Percentiles rank a stretch among this genome's conserved stretches.
These are phyloP conservation scores for Mythimna pallens DNA, from an alignment of 2,888 invertebrate genomes.

Conservation along the genomic window DNA sequence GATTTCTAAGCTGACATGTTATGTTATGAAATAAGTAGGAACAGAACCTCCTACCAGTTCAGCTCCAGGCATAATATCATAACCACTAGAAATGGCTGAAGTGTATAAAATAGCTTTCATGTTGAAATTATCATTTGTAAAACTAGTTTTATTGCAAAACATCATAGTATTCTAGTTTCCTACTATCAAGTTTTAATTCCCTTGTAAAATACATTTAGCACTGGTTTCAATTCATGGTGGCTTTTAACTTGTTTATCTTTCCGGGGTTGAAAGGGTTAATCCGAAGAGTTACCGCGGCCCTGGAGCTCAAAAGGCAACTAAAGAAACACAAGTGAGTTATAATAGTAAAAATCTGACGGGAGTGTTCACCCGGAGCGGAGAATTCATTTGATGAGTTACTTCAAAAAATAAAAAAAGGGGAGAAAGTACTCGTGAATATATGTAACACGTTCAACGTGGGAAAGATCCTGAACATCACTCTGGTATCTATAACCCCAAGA, in stretches of 20 bases:
- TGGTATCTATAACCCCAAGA: too few relatives aligned
- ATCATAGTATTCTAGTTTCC: conserved; percentile 12
- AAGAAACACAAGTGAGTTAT: too few relatives aligned
- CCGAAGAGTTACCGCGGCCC: too few relatives aligned
- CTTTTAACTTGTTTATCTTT: too few relatives aligned
- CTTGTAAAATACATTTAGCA: neutral
- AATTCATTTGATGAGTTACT: too few relatives aligned
- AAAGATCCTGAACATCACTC: too few relatives aligned
- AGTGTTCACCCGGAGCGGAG: too few relatives aligned
- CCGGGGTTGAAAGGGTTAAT: too few relatives aligned
- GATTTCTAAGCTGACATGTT: neutral
- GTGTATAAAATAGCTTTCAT: conserved; percentile 26
- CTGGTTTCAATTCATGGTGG: neutral
- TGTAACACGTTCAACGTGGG: too few relatives aligned
- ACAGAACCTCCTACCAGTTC: neutral
- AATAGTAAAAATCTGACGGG: too few relatives aligned
- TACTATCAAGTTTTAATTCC: neutral
- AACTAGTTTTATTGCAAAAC: conserved; percentile 16
- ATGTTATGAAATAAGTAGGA: conserved; percentile 5
- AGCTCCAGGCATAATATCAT: neutral
- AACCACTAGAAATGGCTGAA: conserved; percentile 23
- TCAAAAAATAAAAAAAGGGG: too few relatives aligned
- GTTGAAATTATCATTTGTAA: conserved; percentile 11
- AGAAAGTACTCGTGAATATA: neutral
- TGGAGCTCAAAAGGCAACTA: too few relatives aligned